Base-by-base conservation (phyloP, 2,888 invertebrate genomes). In the Pachymerium ferrugineum region DNA sequence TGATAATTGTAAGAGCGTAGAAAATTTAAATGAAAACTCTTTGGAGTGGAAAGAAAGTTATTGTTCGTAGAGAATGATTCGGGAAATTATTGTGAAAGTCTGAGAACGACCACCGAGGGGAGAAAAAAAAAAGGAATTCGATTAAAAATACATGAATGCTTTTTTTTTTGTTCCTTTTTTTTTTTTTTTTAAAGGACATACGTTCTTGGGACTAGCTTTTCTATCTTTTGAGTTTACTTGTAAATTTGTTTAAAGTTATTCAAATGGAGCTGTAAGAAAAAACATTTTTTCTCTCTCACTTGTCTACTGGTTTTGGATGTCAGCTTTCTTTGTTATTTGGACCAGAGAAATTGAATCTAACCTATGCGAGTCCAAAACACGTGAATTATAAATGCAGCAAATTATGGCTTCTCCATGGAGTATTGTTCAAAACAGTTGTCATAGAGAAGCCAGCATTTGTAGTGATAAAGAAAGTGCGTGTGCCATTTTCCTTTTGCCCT, bases 1-100 rank as follows among this genome's bases (percentile, higher is more conserved):
- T 62, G 62, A 62, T 62, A 62, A 62, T 62, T 62, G 62, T 62
- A 62, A 62, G 62, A 62, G 62, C 62, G 62, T 62, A 62, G 62
- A 62, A 62, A 62, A 62, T 62, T 62, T 62, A 62, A 62, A 62
- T 62, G 62, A 62, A 62, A 62, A 62, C 12, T 62, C 62, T 28
- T 25, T 25, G 62, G 28, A 62, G 62, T 25, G 62, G 62, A 62
- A 62, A 62, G 6, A 62, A 62, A 62, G 62, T 62, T 62, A 62
- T 62, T 62, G 62, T 62, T 62, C 62, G 62, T 62, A 28, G 28
- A 62, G 28, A 62, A 62, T 62, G 62, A 62, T 62, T 62, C 62
- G 62, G 62, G 62, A 62, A 62, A 62, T 62, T 62, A 62, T 62
- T 62, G 25, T 28, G 25, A 62, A 25, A 62, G 69, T 14, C 30